Percentiles rank a stretch among this genome's conserved stretches.
phyloP scores from a whole-genome alignment of 2,888 invertebrate species.

The Caenorhabditis imperialis region DNA sequence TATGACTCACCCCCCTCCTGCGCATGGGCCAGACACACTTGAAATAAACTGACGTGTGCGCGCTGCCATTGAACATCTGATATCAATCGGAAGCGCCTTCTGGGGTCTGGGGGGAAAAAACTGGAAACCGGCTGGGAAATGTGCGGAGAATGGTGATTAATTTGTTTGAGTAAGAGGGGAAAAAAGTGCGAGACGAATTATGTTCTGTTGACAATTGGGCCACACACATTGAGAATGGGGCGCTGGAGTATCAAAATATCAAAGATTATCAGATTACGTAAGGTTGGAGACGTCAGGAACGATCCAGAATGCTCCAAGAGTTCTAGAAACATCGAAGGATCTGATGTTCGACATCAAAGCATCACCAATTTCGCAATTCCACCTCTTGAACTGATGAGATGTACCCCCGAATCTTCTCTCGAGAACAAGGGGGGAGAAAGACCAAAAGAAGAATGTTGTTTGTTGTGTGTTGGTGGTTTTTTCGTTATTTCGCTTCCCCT shows the following conservation, averaged over 20 bases:
- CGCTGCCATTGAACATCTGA: conserved; percentile 50
- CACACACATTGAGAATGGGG: conserved; percentile 13
- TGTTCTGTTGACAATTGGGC: conserved; percentile 17
- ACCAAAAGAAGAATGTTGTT: conserved; percentile 26
- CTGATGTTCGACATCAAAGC: too few species aligned
- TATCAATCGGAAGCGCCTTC: conserved; percentile 23
- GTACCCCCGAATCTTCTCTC: conserved; percentile 16
- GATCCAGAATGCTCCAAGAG: too few species aligned
- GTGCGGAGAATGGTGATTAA: conserved; percentile 35
- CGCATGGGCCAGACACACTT: conserved; percentile 29
- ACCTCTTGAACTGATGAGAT: conserved; percentile 9
- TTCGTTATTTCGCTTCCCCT: too few species aligned
- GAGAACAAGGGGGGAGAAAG: conserved; percentile 24
- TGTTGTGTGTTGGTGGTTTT: conserved; percentile 35
- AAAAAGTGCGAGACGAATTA: too few species aligned
- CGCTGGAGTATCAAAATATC: too few species aligned
- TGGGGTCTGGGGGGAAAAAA: conserved; percentile 10
- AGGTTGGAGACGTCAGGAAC: too few species aligned
- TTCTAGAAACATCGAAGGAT: too few species aligned
- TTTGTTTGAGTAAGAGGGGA: conserved; percentile 20
- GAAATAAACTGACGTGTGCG: conserved; percentile 40
- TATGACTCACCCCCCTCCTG: conserved; percentile 34
- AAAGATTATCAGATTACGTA: too few species aligned
- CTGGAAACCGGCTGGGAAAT: conserved; percentile 22
- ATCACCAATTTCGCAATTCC: too few species aligned